Conservation (phyloP, 1,140 invertebrate genomes). For the Helicoverpa armigera region DNA sequence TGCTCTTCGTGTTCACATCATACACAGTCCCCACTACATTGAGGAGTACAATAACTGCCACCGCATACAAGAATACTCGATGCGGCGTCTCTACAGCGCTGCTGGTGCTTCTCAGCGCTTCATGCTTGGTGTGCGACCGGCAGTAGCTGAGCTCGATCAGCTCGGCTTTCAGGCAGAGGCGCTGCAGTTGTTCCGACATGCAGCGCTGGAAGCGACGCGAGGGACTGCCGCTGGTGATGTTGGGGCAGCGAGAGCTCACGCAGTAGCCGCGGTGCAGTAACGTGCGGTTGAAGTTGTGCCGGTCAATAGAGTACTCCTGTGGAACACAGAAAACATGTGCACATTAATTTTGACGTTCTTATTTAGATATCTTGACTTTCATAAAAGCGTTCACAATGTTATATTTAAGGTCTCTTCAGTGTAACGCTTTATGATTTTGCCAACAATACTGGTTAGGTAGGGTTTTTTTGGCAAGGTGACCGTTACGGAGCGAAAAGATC, state of each 20-base stretch:
- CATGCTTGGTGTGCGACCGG: conserved; percentile 27
- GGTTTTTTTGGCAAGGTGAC: too few relatives aligned
- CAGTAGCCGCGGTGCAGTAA: conserved; percentile 66
- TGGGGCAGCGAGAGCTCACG: conserved; percentile 58
- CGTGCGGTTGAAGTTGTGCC: conserved; percentile 62
- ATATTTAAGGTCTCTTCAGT: too few relatives aligned
- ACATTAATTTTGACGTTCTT: too few relatives aligned
- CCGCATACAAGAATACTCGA: conserved; percentile 51
- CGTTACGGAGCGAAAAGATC: too few relatives aligned
- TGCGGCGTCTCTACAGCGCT: conserved; percentile 52
- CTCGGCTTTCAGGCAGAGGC: conserved; percentile 46
- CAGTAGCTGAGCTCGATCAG: conserved; percentile 54
- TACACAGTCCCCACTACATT: conserved; percentile 67
- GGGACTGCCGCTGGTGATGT: conserved; percentile 47
- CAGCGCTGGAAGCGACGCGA: conserved; percentile 65
- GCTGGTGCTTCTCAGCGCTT: conserved; percentile 27
- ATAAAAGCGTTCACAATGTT: too few relatives aligned
- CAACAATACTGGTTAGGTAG: too few relatives aligned
- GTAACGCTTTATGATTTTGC: too few relatives aligned
- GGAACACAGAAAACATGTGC: too few relatives aligned
- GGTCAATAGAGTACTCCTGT: conserved; percentile 59
- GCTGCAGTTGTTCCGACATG: conserved; percentile 54
- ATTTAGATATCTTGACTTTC: too few relatives aligned
- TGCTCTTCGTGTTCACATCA: conserved; percentile 52
- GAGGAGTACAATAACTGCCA: conserved; percentile 54